Evolutionary conservation across 2,888 invertebrate genomes (phyloP).

Genomic region (Boloria selene): DNA sequence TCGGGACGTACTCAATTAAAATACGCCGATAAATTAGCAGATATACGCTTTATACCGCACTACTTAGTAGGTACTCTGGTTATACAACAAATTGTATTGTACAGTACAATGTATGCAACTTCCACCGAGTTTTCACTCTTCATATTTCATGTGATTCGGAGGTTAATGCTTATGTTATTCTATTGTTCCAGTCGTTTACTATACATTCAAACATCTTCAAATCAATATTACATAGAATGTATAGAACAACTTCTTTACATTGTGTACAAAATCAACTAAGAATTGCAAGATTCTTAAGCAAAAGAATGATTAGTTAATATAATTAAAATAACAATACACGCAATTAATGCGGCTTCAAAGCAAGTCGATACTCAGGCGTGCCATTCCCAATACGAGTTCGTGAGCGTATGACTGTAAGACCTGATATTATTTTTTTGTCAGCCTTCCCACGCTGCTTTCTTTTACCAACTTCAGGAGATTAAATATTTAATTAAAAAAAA

Average conservation of each 20-base stretch:
- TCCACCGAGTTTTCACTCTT: not conserved
- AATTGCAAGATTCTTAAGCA: not conserved
- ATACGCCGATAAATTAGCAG: conserved; percentile 74
- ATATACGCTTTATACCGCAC: conserved; percentile 37
- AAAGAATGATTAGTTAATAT: conserved; percentile 17
- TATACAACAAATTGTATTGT: conserved; percentile 18
- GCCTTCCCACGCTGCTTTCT: conserved; percentile 26
- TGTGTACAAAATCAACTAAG: not conserved
- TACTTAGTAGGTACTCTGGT: not conserved
- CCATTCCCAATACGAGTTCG: conserved; percentile 22
- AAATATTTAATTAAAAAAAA: not conserved
- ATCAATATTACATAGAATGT: no score
- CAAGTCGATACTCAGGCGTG: conserved; percentile 20
- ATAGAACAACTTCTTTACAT: conserved; percentile 1
- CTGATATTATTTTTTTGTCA: conserved; percentile 23
- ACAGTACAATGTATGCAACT: conserved; percentile 4
- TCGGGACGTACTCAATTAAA: conserved; percentile 71
- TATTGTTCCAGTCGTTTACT: no score
- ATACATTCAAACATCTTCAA: no score
- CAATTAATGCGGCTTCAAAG: conserved; percentile 13
- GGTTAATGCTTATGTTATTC: no score
- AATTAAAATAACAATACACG: conserved; percentile 24
- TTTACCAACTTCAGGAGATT: not conserved
- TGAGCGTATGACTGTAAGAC: conserved; percentile 29
- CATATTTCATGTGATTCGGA: no score